These are phyloP conservation scores for Vireo altiloquus DNA, from an alignment of 2,113 vertebrate genomes.

Conservation along the genomic window DNA sequence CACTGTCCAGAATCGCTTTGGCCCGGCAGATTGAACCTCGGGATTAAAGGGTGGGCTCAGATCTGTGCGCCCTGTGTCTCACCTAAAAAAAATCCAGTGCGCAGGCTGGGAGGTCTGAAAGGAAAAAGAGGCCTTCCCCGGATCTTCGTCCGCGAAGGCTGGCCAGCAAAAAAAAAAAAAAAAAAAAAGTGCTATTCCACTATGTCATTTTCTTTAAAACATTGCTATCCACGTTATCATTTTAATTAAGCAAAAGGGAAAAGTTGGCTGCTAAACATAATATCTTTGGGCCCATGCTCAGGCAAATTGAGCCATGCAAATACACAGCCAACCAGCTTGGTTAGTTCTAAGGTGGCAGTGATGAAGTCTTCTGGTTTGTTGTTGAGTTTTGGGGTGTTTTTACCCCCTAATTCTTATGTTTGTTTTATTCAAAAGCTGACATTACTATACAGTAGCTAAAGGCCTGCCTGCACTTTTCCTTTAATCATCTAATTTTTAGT, in stretches of 20 bases:
- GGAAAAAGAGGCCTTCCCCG: too few relatives aligned
- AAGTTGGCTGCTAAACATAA: background rate
- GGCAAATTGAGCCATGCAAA: background rate
- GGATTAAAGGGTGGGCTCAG: too few relatives aligned
- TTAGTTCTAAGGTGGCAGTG: background rate
- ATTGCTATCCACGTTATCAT: background rate
- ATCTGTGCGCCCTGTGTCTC: too few relatives aligned
- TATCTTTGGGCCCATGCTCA: background rate
- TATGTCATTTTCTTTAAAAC: background rate
- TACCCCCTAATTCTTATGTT: background rate
- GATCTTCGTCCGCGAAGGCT: too few relatives aligned
- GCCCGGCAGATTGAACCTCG: too few relatives aligned
- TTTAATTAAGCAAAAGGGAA: slow-evolving; percentile 15
- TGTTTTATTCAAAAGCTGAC: background rate
- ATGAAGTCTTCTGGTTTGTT: background rate
- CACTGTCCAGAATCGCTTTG: too few relatives aligned
- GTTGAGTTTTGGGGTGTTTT: background rate
- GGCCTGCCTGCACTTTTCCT: background rate
- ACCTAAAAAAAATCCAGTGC: too few relatives aligned
- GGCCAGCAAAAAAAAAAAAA: too few relatives aligned
- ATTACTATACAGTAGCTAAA: background rate
- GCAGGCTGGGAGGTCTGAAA: too few relatives aligned
- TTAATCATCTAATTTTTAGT: background rate
- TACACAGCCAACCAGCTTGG: background rate
- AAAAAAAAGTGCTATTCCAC: background rate